phyloP scores from a whole-genome alignment of 2,113 vertebrate species.

The Cettia cetti region DNA sequence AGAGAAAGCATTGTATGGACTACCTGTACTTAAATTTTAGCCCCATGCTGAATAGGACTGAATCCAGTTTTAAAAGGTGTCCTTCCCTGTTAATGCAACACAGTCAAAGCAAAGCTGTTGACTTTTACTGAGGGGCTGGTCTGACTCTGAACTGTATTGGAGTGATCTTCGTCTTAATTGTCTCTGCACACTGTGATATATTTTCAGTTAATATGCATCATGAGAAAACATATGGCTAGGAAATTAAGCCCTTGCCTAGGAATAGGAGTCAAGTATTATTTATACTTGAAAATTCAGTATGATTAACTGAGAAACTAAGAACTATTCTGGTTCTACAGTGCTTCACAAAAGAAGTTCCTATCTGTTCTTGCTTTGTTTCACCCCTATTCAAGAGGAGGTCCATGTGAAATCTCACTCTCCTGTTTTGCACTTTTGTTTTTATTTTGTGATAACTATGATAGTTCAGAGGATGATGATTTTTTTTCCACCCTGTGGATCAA shows the following conservation, averaged over 20 bases:
- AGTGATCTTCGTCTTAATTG: not conserved
- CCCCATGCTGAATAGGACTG: not conserved
- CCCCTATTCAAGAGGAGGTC: not conserved
- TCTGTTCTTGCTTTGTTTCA: not conserved
- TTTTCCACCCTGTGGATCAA: not conserved
- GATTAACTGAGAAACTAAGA: not conserved
- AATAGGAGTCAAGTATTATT: not conserved
- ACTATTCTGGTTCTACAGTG: not conserved
- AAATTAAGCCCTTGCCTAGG: not conserved
- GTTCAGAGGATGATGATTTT: not conserved
- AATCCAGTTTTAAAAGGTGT: not conserved
- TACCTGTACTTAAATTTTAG: not conserved
- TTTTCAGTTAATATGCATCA: not conserved
- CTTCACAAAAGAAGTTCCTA: not conserved
- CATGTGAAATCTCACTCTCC: not conserved
- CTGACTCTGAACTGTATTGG: not conserved
- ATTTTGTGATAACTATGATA: not conserved
- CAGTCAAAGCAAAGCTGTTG: not conserved
- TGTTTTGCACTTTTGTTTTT: not conserved
- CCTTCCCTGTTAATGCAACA: not conserved
- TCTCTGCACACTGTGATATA: not conserved
- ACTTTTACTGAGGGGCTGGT: not conserved
- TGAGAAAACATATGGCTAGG: not conserved
- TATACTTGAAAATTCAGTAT: not conserved
- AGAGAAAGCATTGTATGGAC: not conserved